phyloP scores from a whole-genome alignment of 2,113 vertebrate species.

The Maccullochella peelii region DNA sequence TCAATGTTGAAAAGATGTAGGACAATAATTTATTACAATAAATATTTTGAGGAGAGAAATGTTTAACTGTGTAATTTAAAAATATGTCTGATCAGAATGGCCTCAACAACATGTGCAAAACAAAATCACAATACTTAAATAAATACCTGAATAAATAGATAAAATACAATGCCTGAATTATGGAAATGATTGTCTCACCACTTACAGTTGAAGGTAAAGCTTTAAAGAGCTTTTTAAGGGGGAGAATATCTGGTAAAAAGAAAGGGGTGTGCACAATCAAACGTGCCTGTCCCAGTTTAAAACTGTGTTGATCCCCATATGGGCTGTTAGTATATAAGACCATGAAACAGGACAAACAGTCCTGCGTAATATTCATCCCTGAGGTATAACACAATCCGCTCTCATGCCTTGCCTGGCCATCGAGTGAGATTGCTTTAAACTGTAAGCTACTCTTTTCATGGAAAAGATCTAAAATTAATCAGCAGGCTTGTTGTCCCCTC shows the following conservation, averaged over 20 bases:
- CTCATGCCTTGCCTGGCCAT: conserved; percentile 58
- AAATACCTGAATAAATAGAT: not conserved
- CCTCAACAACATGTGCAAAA: not conserved
- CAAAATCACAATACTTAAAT: not conserved
- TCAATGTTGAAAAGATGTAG: not conserved
- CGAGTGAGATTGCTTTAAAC: conserved; percentile 79
- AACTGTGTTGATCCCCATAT: conserved; percentile 69
- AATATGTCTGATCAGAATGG: not conserved
- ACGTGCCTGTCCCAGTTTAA: conserved; percentile 36
- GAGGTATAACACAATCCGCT: conserved; percentile 58
- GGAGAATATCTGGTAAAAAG: not conserved
- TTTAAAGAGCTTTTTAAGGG: not conserved
- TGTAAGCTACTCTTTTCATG: conserved; percentile 83
- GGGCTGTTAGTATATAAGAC: conserved; percentile 60
- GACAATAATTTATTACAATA: not conserved
- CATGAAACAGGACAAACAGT: conserved; percentile 62
- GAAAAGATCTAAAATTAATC: conserved; percentile 85
- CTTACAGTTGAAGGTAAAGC: not conserved
- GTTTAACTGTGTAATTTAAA: not conserved
- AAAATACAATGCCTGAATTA: too few relatives aligned
- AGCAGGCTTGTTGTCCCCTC: conserved; percentile 74
- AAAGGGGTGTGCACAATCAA: conserved; percentile 21
- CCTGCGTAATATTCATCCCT: conserved; percentile 58
- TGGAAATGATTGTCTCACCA: not conserved
- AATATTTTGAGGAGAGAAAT: not conserved